phyloP scores from a whole-genome alignment of 1,140 invertebrate species.

The Spodoptera frugiperda region DNA sequence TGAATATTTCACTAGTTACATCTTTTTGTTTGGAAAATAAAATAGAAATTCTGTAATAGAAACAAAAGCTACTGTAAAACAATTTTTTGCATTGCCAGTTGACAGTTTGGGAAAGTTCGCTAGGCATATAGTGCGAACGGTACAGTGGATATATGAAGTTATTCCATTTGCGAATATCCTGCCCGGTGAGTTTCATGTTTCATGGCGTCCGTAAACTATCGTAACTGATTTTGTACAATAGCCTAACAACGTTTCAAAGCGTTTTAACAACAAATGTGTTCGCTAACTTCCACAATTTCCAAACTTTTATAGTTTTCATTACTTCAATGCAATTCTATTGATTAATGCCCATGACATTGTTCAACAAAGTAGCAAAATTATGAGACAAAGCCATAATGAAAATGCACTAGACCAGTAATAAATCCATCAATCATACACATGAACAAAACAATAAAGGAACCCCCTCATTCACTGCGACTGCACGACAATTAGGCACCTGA shows the following conservation, averaged over 20 bases:
- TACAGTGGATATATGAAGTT: slow-evolving; percentile 3
- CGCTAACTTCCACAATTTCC: neutral
- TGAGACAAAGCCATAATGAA: neutral
- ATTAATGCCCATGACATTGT: no score
- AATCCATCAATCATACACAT: slow-evolving; percentile 9
- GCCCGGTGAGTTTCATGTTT: slow-evolving; percentile 2
- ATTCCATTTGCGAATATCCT: slow-evolving; percentile 7
- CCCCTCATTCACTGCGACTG: neutral
- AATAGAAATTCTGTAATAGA: neutral
- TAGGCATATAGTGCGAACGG: neutral
- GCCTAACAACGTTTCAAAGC: slow-evolving; percentile 29
- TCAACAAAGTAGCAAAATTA: neutral
- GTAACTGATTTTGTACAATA: slow-evolving; percentile 36
- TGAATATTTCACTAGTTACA: no score
- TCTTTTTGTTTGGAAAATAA: no score
- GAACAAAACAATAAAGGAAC: neutral
- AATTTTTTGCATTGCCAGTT: neutral
- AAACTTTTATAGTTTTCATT: neutral
- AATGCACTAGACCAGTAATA: neutral
- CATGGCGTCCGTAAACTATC: slow-evolving; percentile 24
- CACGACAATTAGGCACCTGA: slow-evolving; percentile 17
- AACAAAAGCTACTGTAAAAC: neutral
- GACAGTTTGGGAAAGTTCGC: neutral
- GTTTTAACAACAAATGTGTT: slow-evolving; percentile 26
- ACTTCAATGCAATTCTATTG: no score